Base-by-base conservation (phyloP, 2,113 vertebrate species). In the Brienomyrus brachyistius region DNA sequence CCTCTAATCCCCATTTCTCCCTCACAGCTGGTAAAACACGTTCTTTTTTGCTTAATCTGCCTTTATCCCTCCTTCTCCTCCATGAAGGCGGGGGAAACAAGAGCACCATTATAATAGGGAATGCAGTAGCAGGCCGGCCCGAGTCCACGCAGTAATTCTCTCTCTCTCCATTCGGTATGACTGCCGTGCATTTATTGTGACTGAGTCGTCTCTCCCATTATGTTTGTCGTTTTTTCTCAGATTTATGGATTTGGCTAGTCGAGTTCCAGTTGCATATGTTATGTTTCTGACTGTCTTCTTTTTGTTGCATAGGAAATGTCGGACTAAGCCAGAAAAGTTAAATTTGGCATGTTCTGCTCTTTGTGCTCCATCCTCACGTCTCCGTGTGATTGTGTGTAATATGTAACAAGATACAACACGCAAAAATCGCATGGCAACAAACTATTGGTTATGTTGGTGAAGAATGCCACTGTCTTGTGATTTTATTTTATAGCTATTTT, bases 31-130 rank as follows among this genome's bases (percentile, higher is more conserved):
- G 48, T 89, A 45, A 51, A 89, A 66, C 86, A 19, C 21, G 21
- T 50, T 90, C 47, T 92, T 86, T 92, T 86, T 89, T 5, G 43
- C 88, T 87, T 47, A 91, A 19, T 48, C 86, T 27, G 21, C 82
- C 21, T 1, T 43, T 23, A 84, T 48, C 47, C 23, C 40, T 21
- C 43, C 59, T 59, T 90, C 77, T 11, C 92, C 56, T 91, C 82
- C 91, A 89, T 92, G 27, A 96, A 95, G 95, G 94, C 97, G 97
- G 96, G 93, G 96, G 95, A 94, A 96, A 97, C 95, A 97, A 97
- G 96, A 98, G 99, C 98, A 97, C 97, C 96, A 97, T 99, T 96
- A 98, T 99, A 96, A 97, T 99, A 95, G 98, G 99, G 96, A 98
- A 99, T 92, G 97, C 98, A 51, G 95, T 98, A 91, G 98, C 97